Base-by-base conservation (phyloP, 1,140 invertebrate genomes). In the Lepeophtheirus salmonis region DNA sequence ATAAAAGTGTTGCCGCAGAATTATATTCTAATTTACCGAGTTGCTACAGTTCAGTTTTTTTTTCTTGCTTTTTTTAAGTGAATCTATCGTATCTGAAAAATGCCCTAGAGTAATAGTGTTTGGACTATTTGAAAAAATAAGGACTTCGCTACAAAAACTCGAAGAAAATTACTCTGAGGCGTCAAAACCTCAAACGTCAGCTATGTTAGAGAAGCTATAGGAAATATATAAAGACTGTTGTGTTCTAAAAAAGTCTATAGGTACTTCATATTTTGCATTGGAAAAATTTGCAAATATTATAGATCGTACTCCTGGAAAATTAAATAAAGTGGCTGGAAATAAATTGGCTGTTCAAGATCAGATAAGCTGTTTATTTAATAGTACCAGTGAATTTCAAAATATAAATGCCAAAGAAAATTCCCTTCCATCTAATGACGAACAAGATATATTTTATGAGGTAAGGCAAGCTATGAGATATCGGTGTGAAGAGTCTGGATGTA, bases 1-100 rank as follows among this genome's bases (percentile, higher is more conserved):
- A 76, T 51, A 67, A 80, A 24, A 77, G 79, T 60, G 79, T 79
- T 54, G 78, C 78, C 63, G n/a, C 20, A n/a, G 80, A 79, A 66
- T 65, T 80, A 14, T 75, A 75, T 24, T 65, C 71, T 63, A 74
- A 75, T 2, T 74, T 72, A 57, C 72, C 73, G 16, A 57, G 17
- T 17, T n/a, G 23, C 20, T 17, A 57, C 10, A 21, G 16, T 3
- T 21, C 71, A 20, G 64, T 72, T 10, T 66, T 71, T 18, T 64
- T 77, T 16, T 65, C 62, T 0, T 53, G n/a, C n/a, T n/a, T n/a
- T n/a, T n/a, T n/a, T n/a, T n/a, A n/a, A 41, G 30, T 6, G n/a
- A 41, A 41, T 41, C 30, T n/a, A n/a, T 10, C 6, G n/a, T 41
- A 10, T 41, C 30, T 10, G n/a, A 41, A n/a, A 41, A 41, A 6